Evolutionary conservation across 2,888 invertebrate species (phyloP).

Genomic region (Drosophila demipolita): DNA sequence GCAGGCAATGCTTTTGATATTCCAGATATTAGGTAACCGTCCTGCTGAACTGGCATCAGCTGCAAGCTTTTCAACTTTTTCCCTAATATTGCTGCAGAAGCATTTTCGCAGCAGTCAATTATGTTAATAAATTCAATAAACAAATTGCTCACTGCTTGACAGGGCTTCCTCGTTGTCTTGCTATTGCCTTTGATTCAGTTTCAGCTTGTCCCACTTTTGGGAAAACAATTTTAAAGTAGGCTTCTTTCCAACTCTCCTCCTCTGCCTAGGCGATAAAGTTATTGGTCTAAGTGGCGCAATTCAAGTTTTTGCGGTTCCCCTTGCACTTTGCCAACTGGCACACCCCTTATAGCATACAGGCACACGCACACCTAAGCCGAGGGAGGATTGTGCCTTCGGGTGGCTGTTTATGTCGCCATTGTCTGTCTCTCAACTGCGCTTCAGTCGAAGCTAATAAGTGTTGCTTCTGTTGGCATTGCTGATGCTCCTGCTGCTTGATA

Average conservation of each 20-base stretch:
- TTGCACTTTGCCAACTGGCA: slow-evolving; percentile 65
- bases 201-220: slow-evolving; percentile 38
- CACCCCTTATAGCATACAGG: slow-evolving; percentile 1
- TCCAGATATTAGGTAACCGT: slow-evolving; percentile 45
- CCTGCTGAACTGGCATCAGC: slow-evolving; percentile 47
- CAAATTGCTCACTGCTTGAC: slow-evolving; percentile 45
- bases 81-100: slow-evolving; percentile 45
- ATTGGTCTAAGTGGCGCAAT: slow-evolving; percentile 63
- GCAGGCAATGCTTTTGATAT: slow-evolving; percentile 54
- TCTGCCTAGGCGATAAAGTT: slow-evolving; percentile 61
- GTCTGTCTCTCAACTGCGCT: slow-evolving; percentile 53
- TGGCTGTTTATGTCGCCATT: slow-evolving; percentile 70
- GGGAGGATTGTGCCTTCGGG: slow-evolving; percentile 42
- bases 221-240: slow-evolving; percentile 40
- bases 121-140: slow-evolving; percentile 74
- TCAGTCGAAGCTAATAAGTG: slow-evolving; percentile 61
- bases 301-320: slow-evolving; percentile 62
- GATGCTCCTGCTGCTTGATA: slow-evolving; percentile 24
- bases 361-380: slow-evolving; percentile 8
- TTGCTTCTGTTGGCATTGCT: slow-evolving; percentile 18
- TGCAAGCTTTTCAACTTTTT: slow-evolving; percentile 54
- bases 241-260: background rate
- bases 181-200: slow-evolving; percentile 38
- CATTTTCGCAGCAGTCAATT: slow-evolving; percentile 62
- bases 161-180: slow-evolving; percentile 27